Conservation (phyloP, 2,888 invertebrate genomes). For the Spodoptera littoralis region DNA sequence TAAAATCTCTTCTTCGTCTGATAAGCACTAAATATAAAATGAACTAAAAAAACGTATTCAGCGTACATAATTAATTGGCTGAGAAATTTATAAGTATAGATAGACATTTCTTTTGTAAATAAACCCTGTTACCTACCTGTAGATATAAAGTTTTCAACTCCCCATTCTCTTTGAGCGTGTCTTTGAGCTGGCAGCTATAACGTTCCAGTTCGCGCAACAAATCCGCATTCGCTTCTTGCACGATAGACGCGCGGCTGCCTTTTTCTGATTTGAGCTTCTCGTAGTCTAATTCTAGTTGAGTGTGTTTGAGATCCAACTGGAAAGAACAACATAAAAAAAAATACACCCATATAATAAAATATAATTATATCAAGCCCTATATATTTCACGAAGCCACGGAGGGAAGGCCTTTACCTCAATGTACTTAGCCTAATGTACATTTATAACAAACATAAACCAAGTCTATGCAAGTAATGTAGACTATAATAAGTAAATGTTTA, state of each 20-base stretch:
- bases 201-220: slow-evolving; percentile 85
- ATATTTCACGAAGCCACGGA: background rate
- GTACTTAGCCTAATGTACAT: no score
- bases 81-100: background rate
- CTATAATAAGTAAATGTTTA: background rate
- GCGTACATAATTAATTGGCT: no score
- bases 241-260: slow-evolving; percentile 79
- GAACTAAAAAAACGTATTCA: no score
- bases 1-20: no score
- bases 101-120: no score
- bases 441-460: background rate
- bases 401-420: no score
- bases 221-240: slow-evolving; percentile 80
- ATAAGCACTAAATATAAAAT: no score
- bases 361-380: no score
- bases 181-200: slow-evolving; percentile 84
- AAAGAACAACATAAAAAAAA: no score
- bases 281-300: slow-evolving; percentile 81
- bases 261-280: slow-evolving; percentile 77
- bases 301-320: slow-evolving; percentile 78
- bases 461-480: no score
- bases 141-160: slow-evolving; percentile 85
- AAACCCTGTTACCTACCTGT: no score
- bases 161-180: slow-evolving; percentile 83
- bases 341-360: no score